Evolutionary conservation across 2,113 vertebrate species (phyloP).

Genomic region (Lepisosteus osseus): DNA sequence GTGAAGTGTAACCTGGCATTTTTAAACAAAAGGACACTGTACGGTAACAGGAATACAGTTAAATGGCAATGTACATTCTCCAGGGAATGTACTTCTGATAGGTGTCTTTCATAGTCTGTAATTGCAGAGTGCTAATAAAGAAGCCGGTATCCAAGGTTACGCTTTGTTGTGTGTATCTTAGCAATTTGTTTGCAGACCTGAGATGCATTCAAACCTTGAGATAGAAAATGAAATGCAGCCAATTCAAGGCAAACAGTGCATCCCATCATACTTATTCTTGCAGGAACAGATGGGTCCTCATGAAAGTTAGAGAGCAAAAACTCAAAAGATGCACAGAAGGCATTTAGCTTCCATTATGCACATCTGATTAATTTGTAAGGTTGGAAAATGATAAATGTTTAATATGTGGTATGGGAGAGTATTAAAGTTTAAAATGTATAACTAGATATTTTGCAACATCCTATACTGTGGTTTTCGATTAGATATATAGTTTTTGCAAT

Average conservation of each 20-base stretch:
- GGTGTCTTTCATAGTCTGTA: constrained; percentile 65
- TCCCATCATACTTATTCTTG: neutral
- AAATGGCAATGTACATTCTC: constrained; percentile 7
- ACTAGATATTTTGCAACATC: no score
- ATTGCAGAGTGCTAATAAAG: constrained; percentile 58
- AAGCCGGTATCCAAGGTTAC: constrained; percentile 76
- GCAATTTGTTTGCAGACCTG: constrained; percentile 23
- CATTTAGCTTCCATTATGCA: no score
- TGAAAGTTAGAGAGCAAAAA: neutral
- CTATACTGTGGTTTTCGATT: no score
- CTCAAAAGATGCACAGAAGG: no score
- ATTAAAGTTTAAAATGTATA: no score
- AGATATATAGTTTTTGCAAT: no score
- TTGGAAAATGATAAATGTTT: no score
- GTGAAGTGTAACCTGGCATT: no score
- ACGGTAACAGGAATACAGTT: neutral
- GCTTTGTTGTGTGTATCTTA: constrained; percentile 37
- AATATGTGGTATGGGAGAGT: no score
- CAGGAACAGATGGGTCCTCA: neutral
- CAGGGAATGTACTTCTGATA: constrained; percentile 29
- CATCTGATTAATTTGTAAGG: no score
- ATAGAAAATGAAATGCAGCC: constrained; percentile 26
- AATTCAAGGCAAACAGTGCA: constrained; percentile 18
- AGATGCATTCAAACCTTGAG: constrained; percentile 37
- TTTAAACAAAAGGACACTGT: no score